These are phyloP conservation scores for Grallaria varia DNA, from an alignment of 2,113 vertebrate genomes.

Conservation along the genomic window DNA sequence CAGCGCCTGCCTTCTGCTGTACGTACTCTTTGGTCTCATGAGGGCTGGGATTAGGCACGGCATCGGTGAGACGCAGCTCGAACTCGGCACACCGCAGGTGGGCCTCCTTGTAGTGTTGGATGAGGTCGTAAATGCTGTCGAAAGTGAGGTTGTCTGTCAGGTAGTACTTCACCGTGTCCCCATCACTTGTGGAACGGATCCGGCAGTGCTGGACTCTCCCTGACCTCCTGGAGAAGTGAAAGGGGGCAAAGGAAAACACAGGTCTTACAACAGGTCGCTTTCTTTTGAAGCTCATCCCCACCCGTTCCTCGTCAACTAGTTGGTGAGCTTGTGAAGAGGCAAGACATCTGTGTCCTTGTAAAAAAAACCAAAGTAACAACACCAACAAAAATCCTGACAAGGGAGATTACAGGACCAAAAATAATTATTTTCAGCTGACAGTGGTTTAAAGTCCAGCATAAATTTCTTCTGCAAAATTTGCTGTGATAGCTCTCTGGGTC, in stretches of 20 bases:
- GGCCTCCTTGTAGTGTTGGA: conserved; percentile 90
- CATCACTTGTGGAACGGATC: conserved; percentile 84
- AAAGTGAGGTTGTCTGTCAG: conserved; percentile 91
- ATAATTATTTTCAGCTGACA: not conserved
- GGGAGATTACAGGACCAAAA: not conserved
- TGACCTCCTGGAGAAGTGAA: conserved; percentile 76
- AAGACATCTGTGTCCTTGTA: not conserved
- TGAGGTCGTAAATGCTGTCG: conserved; percentile 83
- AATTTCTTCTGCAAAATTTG: not conserved
- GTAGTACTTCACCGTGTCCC: conserved; percentile 77
- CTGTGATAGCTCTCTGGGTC: not conserved
- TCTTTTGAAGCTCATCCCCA: not conserved
- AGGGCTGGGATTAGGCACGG: conserved; percentile 85
- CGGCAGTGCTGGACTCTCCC: conserved; percentile 94
- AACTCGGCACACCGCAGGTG: conserved; percentile 92
- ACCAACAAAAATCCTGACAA: not conserved
- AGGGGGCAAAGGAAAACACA: not conserved
- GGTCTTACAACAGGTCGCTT: not conserved
- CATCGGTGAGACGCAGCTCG: conserved; percentile 88
- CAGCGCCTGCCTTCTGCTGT: not conserved
- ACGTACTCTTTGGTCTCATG: conserved; percentile 86
- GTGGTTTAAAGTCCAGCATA: not conserved
- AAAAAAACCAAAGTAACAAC: not conserved
- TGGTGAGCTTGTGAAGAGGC: not conserved
- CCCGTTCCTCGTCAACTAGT: not conserved